Evolutionary conservation across 2,113 vertebrate genomes (phyloP), one percentile per base, ranked within the genome.

Genomic region (Pimephales promelas): DNA sequence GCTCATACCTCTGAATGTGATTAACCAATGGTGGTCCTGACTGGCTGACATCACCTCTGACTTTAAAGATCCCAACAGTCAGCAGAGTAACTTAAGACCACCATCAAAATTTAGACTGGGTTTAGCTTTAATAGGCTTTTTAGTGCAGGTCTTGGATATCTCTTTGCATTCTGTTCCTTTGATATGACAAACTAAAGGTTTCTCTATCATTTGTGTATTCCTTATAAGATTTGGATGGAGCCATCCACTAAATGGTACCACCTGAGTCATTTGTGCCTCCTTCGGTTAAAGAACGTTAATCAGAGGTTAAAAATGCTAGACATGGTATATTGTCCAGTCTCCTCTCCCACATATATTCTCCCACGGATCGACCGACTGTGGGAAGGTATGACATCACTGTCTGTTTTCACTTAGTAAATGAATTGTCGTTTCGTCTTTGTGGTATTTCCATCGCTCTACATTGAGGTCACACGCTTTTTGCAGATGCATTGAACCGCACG

Each of bases 281-380:
- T 47, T 22, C 7, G 45, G n/a, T 47, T 83, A 68, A 76, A 81
- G 66, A 84, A 5, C 57, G n/a, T 47, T 83, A 79, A 84, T 87
- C 79, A 84, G 13, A 24, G 14, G 73, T 73, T 79, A 74, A 61
- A 36, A 74, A 84, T 82, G 83, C 31, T 40, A 79, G 28, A 43
- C 34, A 59, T 62, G 43, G 78, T 36, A 62, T 66, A 71, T 81
- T 79, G 79, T 64, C 70, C 70, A 64, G 26, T 78, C 49, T 11
- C 7, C 66, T 73, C 86, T 74, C 77, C 86, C 47, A 78, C 79
- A 18, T 28, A 57, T 75, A 64, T 78, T 78, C 83, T 80, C 86
- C 70, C 83, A 82, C 64, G 14, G 24, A 57, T 18, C 7, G 18
- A 64, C 70, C 26, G 2, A 49, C 28, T 16, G 68, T 56, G 83